Evolutionary conservation across 2,113 vertebrate species (phyloP).

Genomic region (Lepus americanus): DNA sequence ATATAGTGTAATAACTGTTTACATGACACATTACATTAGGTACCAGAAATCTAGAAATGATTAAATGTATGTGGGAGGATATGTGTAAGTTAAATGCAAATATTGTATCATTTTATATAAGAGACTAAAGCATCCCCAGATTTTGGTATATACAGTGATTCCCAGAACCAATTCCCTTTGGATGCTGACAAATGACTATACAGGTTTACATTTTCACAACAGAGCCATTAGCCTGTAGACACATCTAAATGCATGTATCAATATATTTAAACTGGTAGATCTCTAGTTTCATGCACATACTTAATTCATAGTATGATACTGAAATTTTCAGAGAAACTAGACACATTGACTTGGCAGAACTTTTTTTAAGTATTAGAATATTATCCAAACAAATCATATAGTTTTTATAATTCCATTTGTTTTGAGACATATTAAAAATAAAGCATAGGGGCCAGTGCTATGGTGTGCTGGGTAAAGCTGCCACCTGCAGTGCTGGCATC

Average conservation of each 20-base stretch:
- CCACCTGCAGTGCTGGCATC: no score
- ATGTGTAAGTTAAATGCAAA: no score
- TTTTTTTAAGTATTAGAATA: background rate
- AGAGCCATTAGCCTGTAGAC: background rate
- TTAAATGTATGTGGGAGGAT: no score
- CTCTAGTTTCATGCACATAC: background rate
- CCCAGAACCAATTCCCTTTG: background rate
- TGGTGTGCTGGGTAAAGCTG: no score
- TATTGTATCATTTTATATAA: background rate
- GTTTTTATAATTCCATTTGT: background rate
- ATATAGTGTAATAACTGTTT: background rate
- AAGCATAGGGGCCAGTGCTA: background rate
- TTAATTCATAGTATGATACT: background rate
- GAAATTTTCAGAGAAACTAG: background rate
- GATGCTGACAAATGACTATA: background rate
- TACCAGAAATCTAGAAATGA: background rate
- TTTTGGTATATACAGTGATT: no score
- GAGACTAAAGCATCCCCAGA: background rate
- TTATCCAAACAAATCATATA: background rate
- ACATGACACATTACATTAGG: background rate
- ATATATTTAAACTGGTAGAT: background rate
- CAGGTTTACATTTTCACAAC: background rate
- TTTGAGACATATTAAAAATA: background rate
- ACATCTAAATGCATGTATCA: background rate
- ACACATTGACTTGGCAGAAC: background rate